Percentiles rank a stretch among this genome's conserved stretches.
Evolutionary conservation across 2,113 vertebrate genomes (phyloP).

Genomic region (Pipa parva): DNA sequence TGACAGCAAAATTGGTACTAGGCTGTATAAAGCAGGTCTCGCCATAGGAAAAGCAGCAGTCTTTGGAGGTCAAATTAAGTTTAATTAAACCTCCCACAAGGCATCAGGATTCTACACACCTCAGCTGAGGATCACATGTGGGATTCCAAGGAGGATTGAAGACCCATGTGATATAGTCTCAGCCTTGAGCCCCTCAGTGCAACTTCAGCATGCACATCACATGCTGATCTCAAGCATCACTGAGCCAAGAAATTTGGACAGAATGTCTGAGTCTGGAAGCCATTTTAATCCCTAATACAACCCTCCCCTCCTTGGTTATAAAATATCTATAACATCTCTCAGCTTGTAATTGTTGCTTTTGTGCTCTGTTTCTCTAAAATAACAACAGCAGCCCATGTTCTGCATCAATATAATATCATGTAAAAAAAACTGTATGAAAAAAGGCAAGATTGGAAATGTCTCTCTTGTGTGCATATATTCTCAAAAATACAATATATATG

Average conservation of each 20-base stretch:
- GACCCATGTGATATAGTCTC: conserved; percentile 74
- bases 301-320: too few relatives aligned
- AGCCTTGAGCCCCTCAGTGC: conserved; percentile 39
- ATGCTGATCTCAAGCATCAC: conserved; percentile 18
- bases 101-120: conserved; percentile 19
- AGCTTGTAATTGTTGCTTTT: too few relatives aligned
- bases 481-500: too few relatives aligned
- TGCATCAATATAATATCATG: conserved; percentile 17
- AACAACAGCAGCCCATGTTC: neutral
- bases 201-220: conserved; percentile 21
- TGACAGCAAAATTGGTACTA: too few relatives aligned
- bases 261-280: neutral
- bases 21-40: too few relatives aligned
- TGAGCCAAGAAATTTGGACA: neutral
- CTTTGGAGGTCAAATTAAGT: neutral
- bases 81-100: neutral
- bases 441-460: too few relatives aligned
- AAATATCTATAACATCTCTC: too few relatives aligned
- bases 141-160: conserved; percentile 71
- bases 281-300: too few relatives aligned
- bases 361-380: too few relatives aligned
- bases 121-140: conserved; percentile 97
- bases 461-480: too few relatives aligned
- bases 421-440: too few relatives aligned
- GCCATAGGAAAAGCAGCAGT: too few relatives aligned